Evolutionary conservation across 30 jellyfish, hydroid and myxozoan genomes (phyloP), one percentile per base, ranked within the genome.

Genomic region (Phacellophora camtschatica): DNA sequence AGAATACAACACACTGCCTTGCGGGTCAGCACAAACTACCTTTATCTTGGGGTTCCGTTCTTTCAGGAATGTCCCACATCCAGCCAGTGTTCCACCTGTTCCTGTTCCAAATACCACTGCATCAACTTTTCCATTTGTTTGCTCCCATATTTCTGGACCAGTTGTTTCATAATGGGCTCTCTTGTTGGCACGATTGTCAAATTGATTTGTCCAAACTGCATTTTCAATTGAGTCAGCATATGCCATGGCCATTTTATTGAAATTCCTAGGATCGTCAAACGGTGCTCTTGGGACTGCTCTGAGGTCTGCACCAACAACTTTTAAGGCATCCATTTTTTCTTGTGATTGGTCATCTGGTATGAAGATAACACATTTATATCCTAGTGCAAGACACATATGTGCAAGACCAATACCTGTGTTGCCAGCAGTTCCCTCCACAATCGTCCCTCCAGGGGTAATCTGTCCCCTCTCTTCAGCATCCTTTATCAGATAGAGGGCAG

Each of bases 61-160:
- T 67, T 90, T 90, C 83, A 90, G 54, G 34, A 90, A 90, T 87
- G 77, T 90, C 23, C 97, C 96, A 68, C 84, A 68, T 2, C 97
- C 97, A 29, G 96, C 88, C 15, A 90, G 71, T 27, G 97, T 90
- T n/a, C 97, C 97, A 27, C 97, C 97, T 18, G 97, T 90, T 1
- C 96, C 97, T 19, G 97, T 90, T 0, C 95, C 96, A 90, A 90
- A 90, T 53, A 84, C 87, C 32, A 90, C 77, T 39, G 96, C 94
- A 78, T 90, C 97, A 19, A 90, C 97, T 46, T 90, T 90, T 9
- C 97, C 97, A 77, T 84, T 90, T 22, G 97, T 90, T 73, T 90
- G 97, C 58, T 90, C 94, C 97, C 97, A 90, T 28, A 90, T 90
- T 71, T 90, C 97, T 22, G 97, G 97, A 10, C 97, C 97, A 8